phyloP scores from a whole-genome alignment of 2,113 vertebrate genomes.

The Tretioscincus oriximinensis region DNA sequence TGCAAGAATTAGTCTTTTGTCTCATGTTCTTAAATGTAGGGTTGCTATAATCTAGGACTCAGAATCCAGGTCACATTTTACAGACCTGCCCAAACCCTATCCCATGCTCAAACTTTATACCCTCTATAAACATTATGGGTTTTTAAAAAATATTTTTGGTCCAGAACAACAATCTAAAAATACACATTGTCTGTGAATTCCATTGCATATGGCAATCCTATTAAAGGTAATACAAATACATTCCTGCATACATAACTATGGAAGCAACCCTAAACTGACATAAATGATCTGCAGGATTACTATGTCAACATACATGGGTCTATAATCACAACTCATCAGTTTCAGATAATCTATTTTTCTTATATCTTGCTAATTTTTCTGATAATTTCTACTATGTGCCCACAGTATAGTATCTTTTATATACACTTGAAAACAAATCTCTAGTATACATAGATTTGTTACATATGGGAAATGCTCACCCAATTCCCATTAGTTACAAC shows the following conservation, averaged over 20 bases:
- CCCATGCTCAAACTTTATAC: too few species aligned
- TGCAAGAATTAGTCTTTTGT: background rate
- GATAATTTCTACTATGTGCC: constrained; percentile 19
- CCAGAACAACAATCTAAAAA: background rate
- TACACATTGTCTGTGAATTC: background rate
- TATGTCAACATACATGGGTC: background rate
- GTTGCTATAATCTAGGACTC: too few species aligned
- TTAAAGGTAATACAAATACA: background rate
- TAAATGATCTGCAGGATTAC: background rate
- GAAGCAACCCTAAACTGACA: background rate
- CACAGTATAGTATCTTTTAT: constrained; percentile 26
- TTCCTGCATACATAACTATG: background rate
- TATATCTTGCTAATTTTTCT: constrained; percentile 4
- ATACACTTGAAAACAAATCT: constrained; percentile 22
- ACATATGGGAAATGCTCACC: constrained; percentile 4
- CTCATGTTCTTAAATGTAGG: background rate
- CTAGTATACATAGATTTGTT: constrained; percentile 3
- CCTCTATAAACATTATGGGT: too few species aligned
- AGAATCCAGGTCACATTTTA: too few species aligned
- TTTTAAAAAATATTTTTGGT: background rate
- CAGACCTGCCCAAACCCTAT: too few species aligned
- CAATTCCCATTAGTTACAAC: background rate
- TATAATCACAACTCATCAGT: constrained; percentile 9
- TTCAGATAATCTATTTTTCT: constrained; percentile 25
- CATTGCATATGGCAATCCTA: too few species aligned